Evolutionary conservation across 2,113 vertebrate genomes (phyloP).

Genomic region (Trichomycterus rosablanca): DNA sequence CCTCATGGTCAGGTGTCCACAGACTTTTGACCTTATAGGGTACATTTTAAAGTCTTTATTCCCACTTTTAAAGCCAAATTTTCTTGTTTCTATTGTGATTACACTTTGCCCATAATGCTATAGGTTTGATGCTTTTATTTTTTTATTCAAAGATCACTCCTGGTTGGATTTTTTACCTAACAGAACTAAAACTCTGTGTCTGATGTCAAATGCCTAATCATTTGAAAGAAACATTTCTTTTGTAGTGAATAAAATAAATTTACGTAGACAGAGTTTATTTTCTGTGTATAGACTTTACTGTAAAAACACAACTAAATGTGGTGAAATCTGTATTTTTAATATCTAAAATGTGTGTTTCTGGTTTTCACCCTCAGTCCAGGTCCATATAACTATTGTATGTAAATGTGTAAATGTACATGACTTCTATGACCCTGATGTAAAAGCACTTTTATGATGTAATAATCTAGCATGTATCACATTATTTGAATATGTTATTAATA

Average conservation of each 20-base stretch:
- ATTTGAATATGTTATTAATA: too few relatives aligned
- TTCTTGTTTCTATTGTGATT: too few relatives aligned
- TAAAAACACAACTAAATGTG: slow-evolving; percentile 42
- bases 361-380: slow-evolving; percentile 13
- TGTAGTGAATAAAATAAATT: slow-evolving; percentile 42
- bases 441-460: slow-evolving; percentile 13
- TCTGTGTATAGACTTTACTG: slow-evolving; percentile 48
- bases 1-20: too few relatives aligned
- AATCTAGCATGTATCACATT: slow-evolving; percentile 22
- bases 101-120: too few relatives aligned
- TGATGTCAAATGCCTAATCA: slow-evolving; percentile 36
- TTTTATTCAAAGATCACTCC: too few relatives aligned
- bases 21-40: too few relatives aligned
- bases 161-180: slow-evolving; percentile 9
- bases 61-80: too few relatives aligned
- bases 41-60: too few relatives aligned
- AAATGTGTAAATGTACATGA: slow-evolving; percentile 12
- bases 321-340: slow-evolving; percentile 43
- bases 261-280: slow-evolving; percentile 49
- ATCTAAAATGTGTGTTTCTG: slow-evolving; percentile 38
- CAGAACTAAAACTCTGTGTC: slow-evolving; percentile 6
- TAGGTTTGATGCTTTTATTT: too few relatives aligned
- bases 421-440: slow-evolving; percentile 7
- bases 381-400: slow-evolving; percentile 8
- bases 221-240: slow-evolving; percentile 43